Base-by-base conservation (phyloP, 2,113 vertebrate species). In the Guaruba guarouba region DNA sequence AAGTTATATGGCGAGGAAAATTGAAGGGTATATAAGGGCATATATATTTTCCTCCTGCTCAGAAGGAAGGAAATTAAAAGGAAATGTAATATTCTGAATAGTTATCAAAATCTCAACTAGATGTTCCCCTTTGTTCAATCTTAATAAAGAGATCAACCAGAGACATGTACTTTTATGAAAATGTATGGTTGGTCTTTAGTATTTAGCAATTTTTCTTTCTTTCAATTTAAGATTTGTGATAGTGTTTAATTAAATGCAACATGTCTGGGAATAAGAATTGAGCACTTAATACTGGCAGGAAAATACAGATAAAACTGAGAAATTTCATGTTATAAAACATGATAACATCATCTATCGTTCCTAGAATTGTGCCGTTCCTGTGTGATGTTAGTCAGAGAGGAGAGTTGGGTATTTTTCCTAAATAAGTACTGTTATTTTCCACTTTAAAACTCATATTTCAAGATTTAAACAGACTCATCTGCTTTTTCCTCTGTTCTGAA, bases 21-120 rank as follows among this genome's bases (percentile, higher is more conserved):
- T 9, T 76, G 75, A 94, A 93, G 66, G 93, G 86, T 86, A 79
- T 16, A 76, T 46, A 88, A 95, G 64, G 87, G 20, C 82, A 59
- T 66, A 33, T 54, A 9, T 44, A 37, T 64, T 79, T 91, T 81
- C 27, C 22, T 79, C 6, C 52, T 52, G 19, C 61, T 90, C 77
- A 78, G 67, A 89, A 88, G 8, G 14, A 41, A 85, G 55, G 67
- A 86, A 90, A 91, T n/a, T 43, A 51, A 80, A 67, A 82, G 20
- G 70, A 77, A 76, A 84, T 61, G 70, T 11, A 63, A 39, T 51
- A 69, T 82, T 89, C 75, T 70, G 61, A 82, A 67, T 35, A 85
- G 9, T 22, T 73, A 73, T 55, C 28, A 62, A 52, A 74, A 81
- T 57, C 43, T 75, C 55, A 88, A 41, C 37, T 91, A 25, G 27